Conservation (phyloP, 30 jellyfish, hydroid and myxozoan genomes). For the Pelagia noctiluca region DNA sequence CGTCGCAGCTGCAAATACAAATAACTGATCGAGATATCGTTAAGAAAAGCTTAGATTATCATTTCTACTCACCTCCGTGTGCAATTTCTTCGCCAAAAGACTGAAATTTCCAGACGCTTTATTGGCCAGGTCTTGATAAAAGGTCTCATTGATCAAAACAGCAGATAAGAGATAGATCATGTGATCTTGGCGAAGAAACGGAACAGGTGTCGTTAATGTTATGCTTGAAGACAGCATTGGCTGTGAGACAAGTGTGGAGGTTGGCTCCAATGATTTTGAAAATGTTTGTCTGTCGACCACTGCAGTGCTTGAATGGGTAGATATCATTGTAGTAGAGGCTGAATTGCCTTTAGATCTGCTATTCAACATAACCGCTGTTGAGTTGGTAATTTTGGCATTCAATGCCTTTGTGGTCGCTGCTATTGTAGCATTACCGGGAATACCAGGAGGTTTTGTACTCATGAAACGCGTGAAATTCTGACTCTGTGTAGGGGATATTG, state of each 20-base stretch:
- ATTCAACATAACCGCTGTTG: background rate
- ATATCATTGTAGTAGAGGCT: background rate
- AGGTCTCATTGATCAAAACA: slow-evolving; percentile 39
- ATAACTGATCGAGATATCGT: background rate
- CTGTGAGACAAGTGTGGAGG: no score
- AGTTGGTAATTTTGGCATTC: background rate
- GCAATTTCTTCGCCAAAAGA: slow-evolving; percentile 14
- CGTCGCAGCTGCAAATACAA: background rate
- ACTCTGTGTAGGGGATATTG: no score
- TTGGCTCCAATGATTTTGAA: background rate
- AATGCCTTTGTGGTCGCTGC: no score
- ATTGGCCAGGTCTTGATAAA: slow-evolving; percentile 18
- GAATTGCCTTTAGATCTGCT: background rate
- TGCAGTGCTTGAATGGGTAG: background rate
- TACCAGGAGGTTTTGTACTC: no score
- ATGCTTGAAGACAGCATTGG: background rate
- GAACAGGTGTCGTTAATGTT: slow-evolving; percentile 60
- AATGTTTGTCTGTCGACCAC: background rate
- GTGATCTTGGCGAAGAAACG: slow-evolving; percentile 36
- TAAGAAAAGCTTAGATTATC: background rate
- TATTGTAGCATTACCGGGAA: no score
- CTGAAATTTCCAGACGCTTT: slow-evolving; percentile 29
- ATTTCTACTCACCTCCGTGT: slow-evolving; percentile 39
- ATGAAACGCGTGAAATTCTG: no score
- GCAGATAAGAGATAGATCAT: slow-evolving; percentile 47